Conservation (phyloP, 2,113 vertebrate genomes). For the Atherinomorus stipes region DNA sequence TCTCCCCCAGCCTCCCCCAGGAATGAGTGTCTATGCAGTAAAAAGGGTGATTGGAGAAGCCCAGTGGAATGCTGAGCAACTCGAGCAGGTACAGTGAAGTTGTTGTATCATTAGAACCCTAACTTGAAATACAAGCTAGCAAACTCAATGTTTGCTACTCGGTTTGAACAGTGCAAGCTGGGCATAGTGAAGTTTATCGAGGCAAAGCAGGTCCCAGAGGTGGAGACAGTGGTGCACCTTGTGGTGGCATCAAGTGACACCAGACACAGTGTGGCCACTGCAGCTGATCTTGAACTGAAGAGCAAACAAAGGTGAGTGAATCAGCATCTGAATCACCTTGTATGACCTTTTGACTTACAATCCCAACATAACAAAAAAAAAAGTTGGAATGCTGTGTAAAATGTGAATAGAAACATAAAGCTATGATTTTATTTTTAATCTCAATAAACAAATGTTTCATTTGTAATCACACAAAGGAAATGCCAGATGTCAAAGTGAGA, state of each 20-base stretch:
- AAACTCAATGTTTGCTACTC: conserved; percentile 3
- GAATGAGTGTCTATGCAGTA: conserved; percentile 97
- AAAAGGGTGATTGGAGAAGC: conserved; percentile 96
- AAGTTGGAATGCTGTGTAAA: no score
- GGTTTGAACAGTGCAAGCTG: conserved; percentile 90
- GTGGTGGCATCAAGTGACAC: conserved; percentile 98
- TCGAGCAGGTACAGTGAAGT: conserved; percentile 89
- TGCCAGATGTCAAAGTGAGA: no score
- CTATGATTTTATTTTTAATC: no score
- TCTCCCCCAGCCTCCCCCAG: conserved; percentile 95
- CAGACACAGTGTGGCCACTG: conserved; percentile 95
- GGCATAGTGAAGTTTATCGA: conserved; percentile 98
- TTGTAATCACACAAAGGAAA: no score
- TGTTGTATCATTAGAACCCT: not conserved
- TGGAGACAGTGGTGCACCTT: conserved; percentile 94
- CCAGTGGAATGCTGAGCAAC: conserved; percentile 95
- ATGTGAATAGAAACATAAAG: no score
- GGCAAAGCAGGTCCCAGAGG: conserved; percentile 94
- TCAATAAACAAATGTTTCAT: no score
- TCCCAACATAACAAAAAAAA: no score
- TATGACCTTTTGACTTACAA: no score
- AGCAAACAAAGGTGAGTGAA: conserved; percentile 93
- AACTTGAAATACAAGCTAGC: not conserved
- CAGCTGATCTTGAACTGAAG: conserved; percentile 95
- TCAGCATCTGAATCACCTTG: not conserved